Evolutionary conservation across 2,888 invertebrate genomes (phyloP).

Genomic region (Aspidiotus rigidus): DNA sequence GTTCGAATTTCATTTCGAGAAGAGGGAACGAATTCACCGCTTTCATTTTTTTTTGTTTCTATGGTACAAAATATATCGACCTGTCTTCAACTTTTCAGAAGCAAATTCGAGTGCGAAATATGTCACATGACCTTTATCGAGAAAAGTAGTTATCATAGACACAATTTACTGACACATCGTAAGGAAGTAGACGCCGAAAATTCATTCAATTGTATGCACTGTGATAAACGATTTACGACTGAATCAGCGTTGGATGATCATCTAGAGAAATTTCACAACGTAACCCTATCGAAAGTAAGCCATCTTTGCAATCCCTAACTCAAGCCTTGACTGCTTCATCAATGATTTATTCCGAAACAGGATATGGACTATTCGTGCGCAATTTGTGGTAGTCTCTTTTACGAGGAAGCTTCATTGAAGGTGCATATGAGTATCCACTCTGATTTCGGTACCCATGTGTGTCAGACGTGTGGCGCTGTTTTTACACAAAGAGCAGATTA

Average conservation of each 20-base stretch:
- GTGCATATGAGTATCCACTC: slow-evolving; percentile 29
- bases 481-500: slow-evolving; percentile 15
- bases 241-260: slow-evolving; percentile 21
- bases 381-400: slow-evolving; percentile 33
- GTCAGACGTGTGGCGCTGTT: slow-evolving; percentile 18
- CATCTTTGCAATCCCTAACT: background rate
- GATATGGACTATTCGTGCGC: slow-evolving; percentile 28
- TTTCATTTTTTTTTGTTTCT: no score
- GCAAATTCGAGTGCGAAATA: slow-evolving; percentile 42
- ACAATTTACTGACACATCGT: slow-evolving; percentile 36
- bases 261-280: slow-evolving; percentile 22
- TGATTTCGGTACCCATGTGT: slow-evolving; percentile 15
- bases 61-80: no score
- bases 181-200: slow-evolving; percentile 34
- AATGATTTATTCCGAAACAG: slow-evolving; percentile 2
- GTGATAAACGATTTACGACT: slow-evolving; percentile 36
- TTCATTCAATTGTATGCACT: slow-evolving; percentile 35
- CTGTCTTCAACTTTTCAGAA: slow-evolving; percentile 33
- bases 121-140: slow-evolving; percentile 45
- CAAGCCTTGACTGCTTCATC: background rate
- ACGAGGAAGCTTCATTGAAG: slow-evolving; percentile 22
- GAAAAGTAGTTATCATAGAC: slow-evolving; percentile 44
- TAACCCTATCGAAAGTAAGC: slow-evolving; percentile 5
- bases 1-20: no score
- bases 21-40: no score